Base-by-base conservation (phyloP, 1,140 invertebrate genomes). In the Leptinotarsa lineolata region DNA sequence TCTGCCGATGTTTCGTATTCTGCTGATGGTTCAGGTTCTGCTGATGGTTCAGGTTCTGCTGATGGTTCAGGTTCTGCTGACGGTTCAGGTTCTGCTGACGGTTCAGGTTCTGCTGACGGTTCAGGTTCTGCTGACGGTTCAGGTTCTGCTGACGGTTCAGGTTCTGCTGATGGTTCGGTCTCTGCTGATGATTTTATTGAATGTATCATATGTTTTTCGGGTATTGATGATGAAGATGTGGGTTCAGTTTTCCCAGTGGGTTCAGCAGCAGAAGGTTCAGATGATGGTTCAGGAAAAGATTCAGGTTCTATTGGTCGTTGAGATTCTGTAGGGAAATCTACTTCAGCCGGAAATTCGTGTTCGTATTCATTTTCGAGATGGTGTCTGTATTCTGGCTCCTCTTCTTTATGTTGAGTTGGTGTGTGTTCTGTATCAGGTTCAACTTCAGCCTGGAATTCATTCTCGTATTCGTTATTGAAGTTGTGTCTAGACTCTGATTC, bases 1-100 rank as follows among this genome's bases (percentile, higher is more conserved):
- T 84, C 79, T 2, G 80, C 45, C n/a, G 73, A 74, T 15, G 79
- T 81, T 77, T 81, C 79, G 6, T 78, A 72, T 80, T 83, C 78
- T 39, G 78, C 4, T 72, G 67, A 48, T 0, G 82, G 81, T 78
- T 82, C 79, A 8, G 81, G 79, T 72, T 83, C 80, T 4, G 76
- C 54, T 21, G 46, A 6, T 20, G 79, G 21, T 73, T 63, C 60
- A 6, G 48, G 48, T 18, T 54, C 48, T 54, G 48, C 3, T 54
- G 15, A 16, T 2, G 48, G 48, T 54, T 16, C n/a, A 2, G 16
- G 48, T 54, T 54, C 48, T 15, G 48, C 48, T 54, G 13, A 16
- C 12, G 48, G n/a, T 4, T 13, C 48, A 6, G 48, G 48, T 54
- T 54, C 48, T 54, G 15, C 48, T 18, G 22, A 18, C 2, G 60